Base-by-base conservation (phyloP, 35 echinoderm and acorn worm species). In the Diadema setosum region DNA sequence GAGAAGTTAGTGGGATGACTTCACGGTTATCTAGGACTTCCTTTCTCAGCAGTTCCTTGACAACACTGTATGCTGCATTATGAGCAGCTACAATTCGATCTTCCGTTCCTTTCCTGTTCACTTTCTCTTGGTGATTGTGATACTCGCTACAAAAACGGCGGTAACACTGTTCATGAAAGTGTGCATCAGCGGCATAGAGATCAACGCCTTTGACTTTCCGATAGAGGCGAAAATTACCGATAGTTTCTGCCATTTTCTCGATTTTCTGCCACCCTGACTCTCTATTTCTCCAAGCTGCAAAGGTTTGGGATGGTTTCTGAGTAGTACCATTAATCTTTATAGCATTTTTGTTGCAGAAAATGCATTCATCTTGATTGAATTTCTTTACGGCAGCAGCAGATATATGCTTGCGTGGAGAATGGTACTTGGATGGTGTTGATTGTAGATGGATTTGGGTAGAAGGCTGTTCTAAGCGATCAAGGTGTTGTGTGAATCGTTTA, bases 361-460 rank as follows among this genome's bases (percentile, higher is more conserved):
- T 91, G 37, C 89, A 91, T 20, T 91, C 89, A 25, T 60, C n/a
- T n/a, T n/a, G 39, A 12, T 58, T 33, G 80, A 91, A 85, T 1
- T 76, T 36, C 4, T 32, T 26, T 27, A 5, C 35, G 20, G 15
- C 5, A 41, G 9, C 3, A 57, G 58, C 21, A 20, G 56, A 67
- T 33, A n/a, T 46, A 30, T 20, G 14, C 30, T 81, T 83, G 26
- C 48, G 81, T 24, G 82, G 29, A 20, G 56, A 67, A 26, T 31
- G 25, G 39, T 20, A 11, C 30, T 81, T 83, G 26, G 35, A 65
- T 24, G 82, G 29, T 0, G 89, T 84, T 41, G 39, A 25, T 75
- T 45, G 31, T 27, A 26, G 40, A 57, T 80, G 74, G 14, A 65
- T 58, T 24, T 83, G 56, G 65, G 0, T 70, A 65, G 43, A 15